Conservation (phyloP, 2,797 vertebrate genomes). For the Varecia variegata region DNA sequence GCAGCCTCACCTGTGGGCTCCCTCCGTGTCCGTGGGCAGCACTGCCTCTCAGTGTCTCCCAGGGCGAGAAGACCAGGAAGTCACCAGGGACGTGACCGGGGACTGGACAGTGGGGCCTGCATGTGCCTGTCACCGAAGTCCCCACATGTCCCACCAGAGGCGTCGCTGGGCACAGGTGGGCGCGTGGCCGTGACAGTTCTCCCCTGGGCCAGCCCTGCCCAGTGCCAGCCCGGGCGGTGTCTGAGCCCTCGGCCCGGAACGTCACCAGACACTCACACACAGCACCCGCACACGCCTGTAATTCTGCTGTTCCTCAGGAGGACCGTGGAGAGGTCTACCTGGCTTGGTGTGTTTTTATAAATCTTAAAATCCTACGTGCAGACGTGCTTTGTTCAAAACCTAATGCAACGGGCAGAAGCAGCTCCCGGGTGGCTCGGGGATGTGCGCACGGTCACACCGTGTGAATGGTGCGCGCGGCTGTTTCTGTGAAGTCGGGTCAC, state of each 20-base stretch:
- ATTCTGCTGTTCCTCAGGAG: accelerated
- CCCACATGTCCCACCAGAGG: accelerated
- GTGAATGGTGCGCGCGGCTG: accelerated
- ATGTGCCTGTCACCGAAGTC: accelerated
- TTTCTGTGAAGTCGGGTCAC: neutral
- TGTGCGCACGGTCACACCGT: accelerated
- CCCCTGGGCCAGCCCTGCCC: neutral
- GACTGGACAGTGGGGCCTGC: accelerated
- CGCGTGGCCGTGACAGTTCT: accelerated
- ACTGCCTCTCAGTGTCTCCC: accelerated
- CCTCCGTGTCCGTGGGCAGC: accelerated
- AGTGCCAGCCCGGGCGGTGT: accelerated
- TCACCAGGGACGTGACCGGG: accelerated
- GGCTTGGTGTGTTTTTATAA: accelerated
- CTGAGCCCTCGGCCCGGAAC: neutral
- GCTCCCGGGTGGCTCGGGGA: accelerated
- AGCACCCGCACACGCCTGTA: accelerated
- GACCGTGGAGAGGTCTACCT: neutral
- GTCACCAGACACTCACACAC: accelerated
- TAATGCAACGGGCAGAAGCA: accelerated
- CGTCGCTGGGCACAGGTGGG: accelerated
- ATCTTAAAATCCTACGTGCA: accelerated
- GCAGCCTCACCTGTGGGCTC: accelerated
- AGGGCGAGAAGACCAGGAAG: neutral
- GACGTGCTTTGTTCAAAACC: accelerated